phyloP scores from a whole-genome alignment of 2,797 vertebrate species.

The Oryzias sinensis region DNA sequence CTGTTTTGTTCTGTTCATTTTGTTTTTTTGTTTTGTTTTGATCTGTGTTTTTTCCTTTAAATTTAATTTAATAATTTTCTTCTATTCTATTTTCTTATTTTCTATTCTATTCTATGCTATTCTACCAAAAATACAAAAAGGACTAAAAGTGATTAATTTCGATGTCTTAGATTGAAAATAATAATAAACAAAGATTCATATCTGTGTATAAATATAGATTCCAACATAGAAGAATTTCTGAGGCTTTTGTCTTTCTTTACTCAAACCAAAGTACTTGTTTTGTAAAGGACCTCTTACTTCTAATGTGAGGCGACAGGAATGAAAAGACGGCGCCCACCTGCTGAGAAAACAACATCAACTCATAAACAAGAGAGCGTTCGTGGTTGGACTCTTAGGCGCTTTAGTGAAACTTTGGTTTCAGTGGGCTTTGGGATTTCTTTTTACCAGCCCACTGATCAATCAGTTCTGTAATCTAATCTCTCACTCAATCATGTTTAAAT shows the following conservation, averaged over 20 bases:
- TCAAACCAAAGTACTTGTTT: background rate
- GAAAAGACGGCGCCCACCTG: background rate
- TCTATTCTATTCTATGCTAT: no score
- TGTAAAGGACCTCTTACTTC: background rate
- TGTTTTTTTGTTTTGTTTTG: no score
- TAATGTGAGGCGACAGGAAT: background rate
- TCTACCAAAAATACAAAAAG: no score
- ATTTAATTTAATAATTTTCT: no score
- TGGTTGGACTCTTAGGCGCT: slow-evolving; percentile 47
- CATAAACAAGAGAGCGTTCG: slow-evolving; percentile 4
- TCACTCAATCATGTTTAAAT: slow-evolving; percentile 71
- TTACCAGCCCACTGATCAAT: slow-evolving; percentile 70
- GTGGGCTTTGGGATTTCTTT: slow-evolving; percentile 62
- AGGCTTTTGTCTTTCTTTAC: background rate
- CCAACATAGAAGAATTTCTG: background rate
- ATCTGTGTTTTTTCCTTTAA: no score
- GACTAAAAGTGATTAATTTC: background rate
- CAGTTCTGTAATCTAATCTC: slow-evolving; percentile 63
- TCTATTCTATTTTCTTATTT: no score
- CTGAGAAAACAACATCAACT: background rate
- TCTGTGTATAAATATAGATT: background rate
- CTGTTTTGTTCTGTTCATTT: no score
- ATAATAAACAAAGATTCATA: background rate
- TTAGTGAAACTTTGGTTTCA: slow-evolving; percentile 66
- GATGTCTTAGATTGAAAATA: background rate